phyloP scores from a whole-genome alignment of 2,888 invertebrate genomes.

The Chaitophorus viminalis region DNA sequence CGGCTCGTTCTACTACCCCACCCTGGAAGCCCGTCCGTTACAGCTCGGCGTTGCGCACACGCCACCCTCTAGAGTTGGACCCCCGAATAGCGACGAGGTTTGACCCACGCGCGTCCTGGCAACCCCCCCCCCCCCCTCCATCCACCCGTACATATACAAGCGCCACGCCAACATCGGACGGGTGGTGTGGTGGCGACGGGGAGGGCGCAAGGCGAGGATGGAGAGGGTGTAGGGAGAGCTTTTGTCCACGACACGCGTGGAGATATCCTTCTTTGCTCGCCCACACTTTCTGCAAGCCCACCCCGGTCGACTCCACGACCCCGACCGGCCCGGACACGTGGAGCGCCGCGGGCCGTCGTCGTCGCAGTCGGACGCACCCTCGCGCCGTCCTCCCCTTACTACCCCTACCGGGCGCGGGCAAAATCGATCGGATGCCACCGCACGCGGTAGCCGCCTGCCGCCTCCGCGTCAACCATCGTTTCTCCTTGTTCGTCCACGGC shows the following conservation, averaged over 20 bases:
- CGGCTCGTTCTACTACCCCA: neutral
- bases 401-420: neutral
- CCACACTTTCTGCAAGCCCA: neutral
- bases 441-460: slow-evolving; percentile 4
- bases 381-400: neutral
- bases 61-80: slow-evolving; percentile 21
- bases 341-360: slow-evolving; percentile 12
- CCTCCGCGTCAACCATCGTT: neutral
- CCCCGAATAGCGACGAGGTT: slow-evolving; percentile 14
- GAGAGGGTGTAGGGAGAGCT: no score
- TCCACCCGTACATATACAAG: no score
- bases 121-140: no score
- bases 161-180: neutral
- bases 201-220: no score
- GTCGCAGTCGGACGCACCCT: slow-evolving; percentile 29
- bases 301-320: neutral
- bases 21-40: neutral
- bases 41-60: slow-evolving; percentile 30
- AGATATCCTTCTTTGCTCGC: slow-evolving; percentile 38
- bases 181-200: no score
- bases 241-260: slow-evolving; percentile 60
- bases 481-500: neutral
- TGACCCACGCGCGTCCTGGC: slow-evolving; percentile 26
- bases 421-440: slow-evolving; percentile 58
- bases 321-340: neutral